These are phyloP conservation scores for Drosophila sturtevanti DNA, from an alignment of 1,140 invertebrate species.

Conservation along the genomic window DNA sequence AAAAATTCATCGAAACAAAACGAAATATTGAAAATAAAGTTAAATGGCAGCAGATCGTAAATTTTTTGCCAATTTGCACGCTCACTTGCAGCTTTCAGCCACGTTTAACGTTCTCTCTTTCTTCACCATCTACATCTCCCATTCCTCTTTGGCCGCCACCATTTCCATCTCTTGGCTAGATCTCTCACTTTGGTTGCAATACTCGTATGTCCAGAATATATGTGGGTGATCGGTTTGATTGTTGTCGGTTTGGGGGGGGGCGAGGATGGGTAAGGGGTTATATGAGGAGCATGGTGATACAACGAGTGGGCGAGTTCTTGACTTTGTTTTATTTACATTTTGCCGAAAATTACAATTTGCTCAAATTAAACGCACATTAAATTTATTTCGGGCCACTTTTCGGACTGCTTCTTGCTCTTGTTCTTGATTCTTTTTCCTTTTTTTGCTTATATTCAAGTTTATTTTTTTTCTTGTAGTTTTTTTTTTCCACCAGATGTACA, in stretches of 20 bases:
- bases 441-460: constrained; percentile 49
- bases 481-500: constrained; percentile 60
- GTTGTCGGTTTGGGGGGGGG: too few relatives aligned
- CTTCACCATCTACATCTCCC: neutral
- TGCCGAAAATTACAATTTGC: constrained; percentile 58
- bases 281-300: neutral
- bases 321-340: constrained; percentile 43
- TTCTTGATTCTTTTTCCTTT: constrained; percentile 14
- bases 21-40: constrained; percentile 25
- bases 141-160: neutral
- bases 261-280: constrained; percentile 2
- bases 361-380: constrained; percentile 77
- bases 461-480: constrained; percentile 22
- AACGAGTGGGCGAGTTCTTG: constrained; percentile 2
- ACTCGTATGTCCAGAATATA: neutral
- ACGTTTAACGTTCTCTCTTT: neutral
- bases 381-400: constrained; percentile 47
- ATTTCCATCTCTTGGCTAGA: neutral
- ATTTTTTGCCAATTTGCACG: constrained; percentile 43
- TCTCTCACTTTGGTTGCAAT: neutral
- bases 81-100: constrained; percentile 19
- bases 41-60: constrained; percentile 53
- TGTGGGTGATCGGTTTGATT: neutral
- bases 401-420: constrained; percentile 7
- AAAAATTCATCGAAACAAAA: constrained; percentile 47